Conservation (phyloP, 2,113 vertebrate genomes). For the Aix galericulata region DNA sequence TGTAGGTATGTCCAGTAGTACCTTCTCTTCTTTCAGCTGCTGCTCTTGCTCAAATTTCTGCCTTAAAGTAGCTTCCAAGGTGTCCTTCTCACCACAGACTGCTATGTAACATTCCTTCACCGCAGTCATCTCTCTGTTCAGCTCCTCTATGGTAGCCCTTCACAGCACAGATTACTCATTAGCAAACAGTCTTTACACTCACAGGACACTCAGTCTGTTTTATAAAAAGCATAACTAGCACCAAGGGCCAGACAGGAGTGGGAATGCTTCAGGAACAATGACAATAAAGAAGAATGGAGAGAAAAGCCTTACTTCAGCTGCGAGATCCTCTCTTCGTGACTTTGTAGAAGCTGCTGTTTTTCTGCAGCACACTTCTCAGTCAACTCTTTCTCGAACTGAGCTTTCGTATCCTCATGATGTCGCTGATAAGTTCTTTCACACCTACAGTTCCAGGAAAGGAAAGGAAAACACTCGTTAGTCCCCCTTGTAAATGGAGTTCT, state of each 20-base stretch:
- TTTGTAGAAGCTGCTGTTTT: conserved; percentile 77
- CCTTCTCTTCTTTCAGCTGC: conserved; percentile 79
- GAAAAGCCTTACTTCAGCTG: conserved; percentile 81
- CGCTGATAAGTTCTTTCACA: conserved; percentile 89
- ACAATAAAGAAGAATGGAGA: background rate
- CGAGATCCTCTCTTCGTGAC: conserved; percentile 78
- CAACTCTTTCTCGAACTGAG: conserved; percentile 82
- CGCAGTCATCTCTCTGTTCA: conserved; percentile 81
- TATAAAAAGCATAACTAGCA: background rate
- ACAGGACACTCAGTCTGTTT: background rate
- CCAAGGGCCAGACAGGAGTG: background rate
- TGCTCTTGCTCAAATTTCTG: conserved; percentile 74
- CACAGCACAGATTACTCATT: background rate
- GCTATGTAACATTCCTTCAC: conserved; percentile 94
- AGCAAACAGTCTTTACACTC: background rate
- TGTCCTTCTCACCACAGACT: conserved; percentile 90
- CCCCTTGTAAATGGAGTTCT: background rate
- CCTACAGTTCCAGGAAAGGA: conserved; percentile 64
- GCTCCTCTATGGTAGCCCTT: conserved; percentile 83
- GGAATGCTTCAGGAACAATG: background rate
- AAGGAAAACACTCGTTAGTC: background rate
- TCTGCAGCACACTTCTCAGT: conserved; percentile 76
- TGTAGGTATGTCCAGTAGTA: conserved; percentile 32
- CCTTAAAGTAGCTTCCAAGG: conserved; percentile 77
- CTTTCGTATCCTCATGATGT: conserved; percentile 90